Percentiles rank a stretch among this genome's conserved stretches.
Conservation (phyloP, 2,888 invertebrate species). For the Pocota personata region DNA sequence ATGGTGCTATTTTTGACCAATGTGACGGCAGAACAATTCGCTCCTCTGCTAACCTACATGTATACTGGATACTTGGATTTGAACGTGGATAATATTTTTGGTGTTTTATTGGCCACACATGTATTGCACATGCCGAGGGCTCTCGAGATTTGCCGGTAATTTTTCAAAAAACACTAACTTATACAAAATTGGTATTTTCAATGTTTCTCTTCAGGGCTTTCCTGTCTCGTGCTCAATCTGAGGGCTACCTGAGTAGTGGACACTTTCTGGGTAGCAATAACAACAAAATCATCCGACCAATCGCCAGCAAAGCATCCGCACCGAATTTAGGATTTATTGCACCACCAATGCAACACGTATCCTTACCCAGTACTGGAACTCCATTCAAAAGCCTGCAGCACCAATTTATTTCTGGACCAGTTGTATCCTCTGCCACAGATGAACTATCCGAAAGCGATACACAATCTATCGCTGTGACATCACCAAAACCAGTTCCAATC, state of each 20-base stretch:
- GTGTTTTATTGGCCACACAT: conserved; percentile 88
- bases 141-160: conserved; percentile 86
- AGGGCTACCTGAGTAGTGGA: conserved; percentile 78
- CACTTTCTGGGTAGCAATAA: conserved; percentile 67
- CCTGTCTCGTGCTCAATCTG: conserved; percentile 84
- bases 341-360: conserved; percentile 76
- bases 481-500: conserved; percentile 34
- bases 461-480: conserved; percentile 61
- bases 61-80: conserved; percentile 89
- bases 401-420: conserved; percentile 36
- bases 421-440: conserved; percentile 12
- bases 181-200: neutral
- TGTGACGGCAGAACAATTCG: conserved; percentile 86
- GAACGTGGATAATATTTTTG: conserved; percentile 88
- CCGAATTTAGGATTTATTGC: conserved; percentile 81
- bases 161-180: conserved; percentile 6
- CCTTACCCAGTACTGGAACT: conserved; percentile 76
- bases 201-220: conserved; percentile 82
- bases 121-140: conserved; percentile 89
- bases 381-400: conserved; percentile 75
- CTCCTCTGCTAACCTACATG: conserved; percentile 88
- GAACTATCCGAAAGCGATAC: conserved; percentile 59
- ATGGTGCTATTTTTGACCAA: conserved; percentile 84
- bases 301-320: conserved; percentile 83
- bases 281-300: conserved; percentile 84